Evolutionary conservation across 2,888 invertebrate genomes (phyloP), one percentile per base, ranked within the genome.

Genomic region (Carpatolechia fugitivella): DNA sequence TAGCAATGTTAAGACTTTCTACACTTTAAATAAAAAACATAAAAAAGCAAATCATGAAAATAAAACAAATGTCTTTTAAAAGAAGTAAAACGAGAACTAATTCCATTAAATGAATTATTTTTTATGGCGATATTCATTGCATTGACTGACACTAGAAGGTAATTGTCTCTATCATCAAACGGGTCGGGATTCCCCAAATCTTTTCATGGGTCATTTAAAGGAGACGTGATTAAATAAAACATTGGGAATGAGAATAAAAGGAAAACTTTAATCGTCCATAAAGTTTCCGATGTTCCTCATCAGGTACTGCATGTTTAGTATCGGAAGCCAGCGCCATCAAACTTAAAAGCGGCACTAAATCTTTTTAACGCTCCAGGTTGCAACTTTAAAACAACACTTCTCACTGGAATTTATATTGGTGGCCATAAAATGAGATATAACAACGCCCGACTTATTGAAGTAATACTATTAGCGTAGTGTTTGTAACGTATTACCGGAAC

Each of bases 281-380:
- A 56, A 56, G 38, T 60, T 50, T 38, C 52, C 63, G 59, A 59
- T 64, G 61, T 63, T 63, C 56, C 60, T 63, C 58, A 60, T 60
- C 63, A 66, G 66, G 59, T 67, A 58, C 58, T 59, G 60, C 62
- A 65, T 65, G 70, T 72, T 74, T 73, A 73, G 65, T 69, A 71
- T 76, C 68, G 70, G 66, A 72, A 77, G 70, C 68, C 65, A 57
- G 58, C 65, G 65, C 69, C 69, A 70, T 74, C 69, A 72, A 72
- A 75, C 70, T 72, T 78, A 73, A 72, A 72, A 66, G 72, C 65
- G 66, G 64, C 72, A 74, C 78, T 79, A 77, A 78, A 77, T 77
- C 74, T 76, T 65, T 67, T 69, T 71, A 69, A 74, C 73, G 66
- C 66, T 70, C 66, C 36, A 40, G 16, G 63, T 69, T 68, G 63